phyloP scores from a whole-genome alignment of 2,797 vertebrate species.

The Sandelia bainsii region DNA sequence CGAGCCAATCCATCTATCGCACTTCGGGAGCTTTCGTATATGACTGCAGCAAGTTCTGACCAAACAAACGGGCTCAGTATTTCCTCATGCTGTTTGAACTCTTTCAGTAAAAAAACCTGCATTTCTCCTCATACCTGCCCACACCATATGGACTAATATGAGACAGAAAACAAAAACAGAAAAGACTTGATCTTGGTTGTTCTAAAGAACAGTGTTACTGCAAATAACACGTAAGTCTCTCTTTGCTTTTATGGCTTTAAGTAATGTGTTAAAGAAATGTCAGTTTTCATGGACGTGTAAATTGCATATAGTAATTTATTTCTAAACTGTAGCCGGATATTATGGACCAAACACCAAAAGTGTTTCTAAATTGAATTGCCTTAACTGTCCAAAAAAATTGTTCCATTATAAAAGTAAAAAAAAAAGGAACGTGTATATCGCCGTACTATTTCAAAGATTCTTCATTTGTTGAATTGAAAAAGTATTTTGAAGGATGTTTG shows the following conservation, averaged over 20 bases:
- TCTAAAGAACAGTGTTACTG: slow-evolving; percentile 96
- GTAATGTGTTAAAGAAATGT: slow-evolving; percentile 82
- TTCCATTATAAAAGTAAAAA: slow-evolving; percentile 88
- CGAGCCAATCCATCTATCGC: slow-evolving; percentile 94
- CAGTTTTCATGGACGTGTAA: slow-evolving; percentile 93
- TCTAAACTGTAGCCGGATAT: slow-evolving; percentile 95
- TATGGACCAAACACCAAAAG: slow-evolving; percentile 97
- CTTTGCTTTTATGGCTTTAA: slow-evolving; percentile 85
- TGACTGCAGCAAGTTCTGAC: slow-evolving; percentile 99
- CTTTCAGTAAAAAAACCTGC: slow-evolving; percentile 52
- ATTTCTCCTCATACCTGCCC: slow-evolving; percentile 49
- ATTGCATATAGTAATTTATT: slow-evolving; percentile 99
- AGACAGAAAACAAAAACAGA: slow-evolving; percentile 83
- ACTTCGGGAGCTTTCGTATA: slow-evolving; percentile 96
- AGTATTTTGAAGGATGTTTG: slow-evolving; percentile 95
- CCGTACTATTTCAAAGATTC: slow-evolving; percentile 92
- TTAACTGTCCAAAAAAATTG: slow-evolving; percentile 86
- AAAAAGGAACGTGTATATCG: slow-evolving; percentile 94
- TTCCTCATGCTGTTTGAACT: slow-evolving; percentile 70
- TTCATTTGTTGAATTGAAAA: slow-evolving; percentile 87
- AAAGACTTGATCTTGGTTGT: slow-evolving; percentile 86
- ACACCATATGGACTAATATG: slow-evolving; percentile 78
- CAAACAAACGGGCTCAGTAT: slow-evolving; percentile 55
- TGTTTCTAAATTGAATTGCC: slow-evolving; percentile 93
- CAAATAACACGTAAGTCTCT: slow-evolving; percentile 97